phyloP scores from a whole-genome alignment of 2,797 vertebrate species.

The Gallinago nigripennis region DNA sequence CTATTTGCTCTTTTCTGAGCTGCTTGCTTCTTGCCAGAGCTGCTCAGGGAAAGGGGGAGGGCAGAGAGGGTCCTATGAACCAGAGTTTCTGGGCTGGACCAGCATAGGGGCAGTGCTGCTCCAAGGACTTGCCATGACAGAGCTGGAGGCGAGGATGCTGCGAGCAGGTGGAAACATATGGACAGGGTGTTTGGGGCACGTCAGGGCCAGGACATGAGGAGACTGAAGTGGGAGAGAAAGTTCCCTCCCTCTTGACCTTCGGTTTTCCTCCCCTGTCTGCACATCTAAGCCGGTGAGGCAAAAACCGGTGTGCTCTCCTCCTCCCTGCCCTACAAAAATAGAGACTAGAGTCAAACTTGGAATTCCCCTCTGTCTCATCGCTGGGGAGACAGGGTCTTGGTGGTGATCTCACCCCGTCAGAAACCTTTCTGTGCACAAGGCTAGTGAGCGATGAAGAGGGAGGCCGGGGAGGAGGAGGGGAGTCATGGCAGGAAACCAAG shows the following conservation, averaged over 20 bases:
- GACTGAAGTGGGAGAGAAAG: background rate
- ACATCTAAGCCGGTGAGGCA: background rate
- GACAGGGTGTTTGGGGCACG: background rate
- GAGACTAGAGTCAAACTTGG: slow-evolving; percentile 57
- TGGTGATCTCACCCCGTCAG: slow-evolving; percentile 76
- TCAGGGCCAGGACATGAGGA: background rate
- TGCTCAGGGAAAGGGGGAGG: background rate
- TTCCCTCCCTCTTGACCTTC: background rate
- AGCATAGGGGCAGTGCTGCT: background rate
- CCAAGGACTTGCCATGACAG: background rate
- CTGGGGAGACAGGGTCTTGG: slow-evolving; percentile 58
- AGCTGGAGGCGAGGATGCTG: background rate
- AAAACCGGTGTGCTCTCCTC: background rate
- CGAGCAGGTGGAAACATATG: background rate
- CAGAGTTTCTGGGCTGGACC: background rate
- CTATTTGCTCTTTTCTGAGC: background rate
- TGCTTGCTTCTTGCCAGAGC: background rate
- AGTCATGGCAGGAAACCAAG: slow-evolving; percentile 77
- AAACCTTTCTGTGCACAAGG: slow-evolving; percentile 58
- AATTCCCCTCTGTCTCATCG: slow-evolving; percentile 74
- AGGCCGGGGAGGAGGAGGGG: slow-evolving; percentile 64
- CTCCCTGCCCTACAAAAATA: slow-evolving; percentile 33
- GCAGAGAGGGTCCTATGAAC: background rate
- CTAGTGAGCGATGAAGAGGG: slow-evolving; percentile 34
- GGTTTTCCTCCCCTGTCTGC: background rate